phyloP scores from a whole-genome alignment of 1,140 invertebrate species.

The Nautilus pompilius region DNA sequence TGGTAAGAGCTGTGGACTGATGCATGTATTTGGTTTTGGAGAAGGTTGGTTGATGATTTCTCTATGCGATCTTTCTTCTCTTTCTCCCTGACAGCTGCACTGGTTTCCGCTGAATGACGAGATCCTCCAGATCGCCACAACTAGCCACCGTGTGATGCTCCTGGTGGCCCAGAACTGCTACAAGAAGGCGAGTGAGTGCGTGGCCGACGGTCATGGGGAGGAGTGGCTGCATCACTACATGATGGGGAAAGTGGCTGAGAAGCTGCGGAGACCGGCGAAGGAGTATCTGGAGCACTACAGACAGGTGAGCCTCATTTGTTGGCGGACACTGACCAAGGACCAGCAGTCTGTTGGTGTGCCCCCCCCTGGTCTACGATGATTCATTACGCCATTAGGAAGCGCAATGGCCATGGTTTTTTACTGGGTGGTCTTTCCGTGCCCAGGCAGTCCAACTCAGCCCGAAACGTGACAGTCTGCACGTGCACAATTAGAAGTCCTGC shows the following conservation, averaged over 20 bases:
- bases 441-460: too few relatives aligned
- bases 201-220: constrained; percentile 54
- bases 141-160: constrained; percentile 75
- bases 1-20: constrained; percentile 56
- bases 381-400: too few relatives aligned
- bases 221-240: constrained; percentile 89
- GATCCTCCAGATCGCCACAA: constrained; percentile 70
- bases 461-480: too few relatives aligned
- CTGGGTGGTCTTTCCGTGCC: too few relatives aligned
- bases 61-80: not conserved
- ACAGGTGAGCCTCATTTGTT: constrained; percentile 58
- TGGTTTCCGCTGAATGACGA: constrained; percentile 57
- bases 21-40: not conserved
- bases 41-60: not conserved
- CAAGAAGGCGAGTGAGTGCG: constrained; percentile 64
- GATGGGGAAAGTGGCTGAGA: constrained; percentile 76
- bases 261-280: constrained; percentile 66
- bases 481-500: too few relatives aligned
- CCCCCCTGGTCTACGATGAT: too few relatives aligned
- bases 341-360: too few relatives aligned
- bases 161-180: constrained; percentile 75
- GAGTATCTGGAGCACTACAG: constrained; percentile 76
- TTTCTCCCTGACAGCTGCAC: constrained; percentile 21
- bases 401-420: too few relatives aligned
- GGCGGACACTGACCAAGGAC: too few relatives aligned